phyloP scores from a whole-genome alignment of 2,113 vertebrate genomes.

The Sapajus apella region DNA sequence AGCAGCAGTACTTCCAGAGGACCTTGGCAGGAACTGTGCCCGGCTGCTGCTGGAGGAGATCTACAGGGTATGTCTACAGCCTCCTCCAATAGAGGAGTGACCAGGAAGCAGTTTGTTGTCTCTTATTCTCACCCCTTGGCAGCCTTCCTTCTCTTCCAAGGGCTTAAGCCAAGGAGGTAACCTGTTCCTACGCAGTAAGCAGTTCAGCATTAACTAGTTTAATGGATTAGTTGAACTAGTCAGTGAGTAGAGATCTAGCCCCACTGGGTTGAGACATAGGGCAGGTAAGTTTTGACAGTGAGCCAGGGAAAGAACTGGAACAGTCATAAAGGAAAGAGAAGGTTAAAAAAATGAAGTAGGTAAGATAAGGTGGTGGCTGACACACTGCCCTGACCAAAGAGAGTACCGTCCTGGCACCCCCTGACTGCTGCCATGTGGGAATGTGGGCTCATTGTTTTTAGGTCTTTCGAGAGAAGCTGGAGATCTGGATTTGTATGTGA shows the following conservation, averaged over 20 bases:
- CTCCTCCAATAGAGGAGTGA: background rate
- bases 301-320: background rate
- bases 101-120: background rate
- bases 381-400: background rate
- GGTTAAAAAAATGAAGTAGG: background rate
- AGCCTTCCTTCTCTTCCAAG: background rate
- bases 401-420: accelerated
- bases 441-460: background rate
- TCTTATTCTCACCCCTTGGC: background rate
- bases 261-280: background rate
- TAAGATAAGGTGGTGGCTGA: background rate
- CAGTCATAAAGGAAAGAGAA: background rate
- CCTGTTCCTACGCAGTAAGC: background rate
- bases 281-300: background rate
- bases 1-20: slow-evolving; percentile 90
- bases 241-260: background rate
- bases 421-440: accelerated
- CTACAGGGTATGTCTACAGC: slow-evolving; percentile 88
- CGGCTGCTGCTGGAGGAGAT: slow-evolving; percentile 95
- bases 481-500: background rate
- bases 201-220: background rate
- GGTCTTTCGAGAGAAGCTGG: background rate
- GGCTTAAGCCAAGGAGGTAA: background rate
- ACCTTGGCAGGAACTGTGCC: slow-evolving; percentile 93
- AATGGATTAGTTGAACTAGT: background rate